A percentile compares a stretch with the other conserved stretches of the same genome.
These are phyloP conservation scores for Pungitius pungitius DNA, from an alignment of 2,113 vertebrate species.

Conservation along the genomic window DNA sequence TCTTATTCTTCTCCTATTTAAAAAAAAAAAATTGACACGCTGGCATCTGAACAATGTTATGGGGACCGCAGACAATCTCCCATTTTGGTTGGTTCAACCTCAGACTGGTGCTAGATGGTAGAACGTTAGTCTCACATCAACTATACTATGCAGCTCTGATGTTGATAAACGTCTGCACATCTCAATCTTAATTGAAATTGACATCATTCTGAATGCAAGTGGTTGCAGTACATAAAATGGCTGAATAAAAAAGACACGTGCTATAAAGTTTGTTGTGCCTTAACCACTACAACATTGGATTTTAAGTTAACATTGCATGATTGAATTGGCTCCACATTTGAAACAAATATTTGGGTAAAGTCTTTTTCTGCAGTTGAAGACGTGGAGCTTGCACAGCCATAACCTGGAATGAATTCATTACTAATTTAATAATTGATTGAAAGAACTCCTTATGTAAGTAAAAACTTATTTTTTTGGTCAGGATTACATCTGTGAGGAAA, in stretches of 20 bases:
- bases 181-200: neutral
- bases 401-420: neutral
- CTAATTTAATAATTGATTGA: too few species aligned
- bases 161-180: neutral
- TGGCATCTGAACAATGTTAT: slow-evolving; percentile 35
- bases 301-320: neutral
- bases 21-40: slow-evolving; percentile 44
- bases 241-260: neutral
- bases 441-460: neutral
- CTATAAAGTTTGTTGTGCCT: neutral
- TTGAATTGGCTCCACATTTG: neutral
- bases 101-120: slow-evolving; percentile 11
- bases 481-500: slow-evolving; percentile 3
- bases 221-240: neutral
- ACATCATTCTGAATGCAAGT: neutral
- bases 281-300: neutral
- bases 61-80: slow-evolving; percentile 20
- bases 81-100: slow-evolving; percentile 1
- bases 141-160: neutral
- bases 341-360: neutral
- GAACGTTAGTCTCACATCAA: slow-evolving; percentile 46
- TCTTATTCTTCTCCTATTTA: slow-evolving; percentile 30
- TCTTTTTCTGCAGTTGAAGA: neutral
- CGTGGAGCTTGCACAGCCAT: neutral
- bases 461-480: neutral